Percentiles rank a stretch among this genome's conserved stretches.
Conservation (phyloP, 2,888 invertebrate species). For the Temnothorax ravouxi region DNA sequence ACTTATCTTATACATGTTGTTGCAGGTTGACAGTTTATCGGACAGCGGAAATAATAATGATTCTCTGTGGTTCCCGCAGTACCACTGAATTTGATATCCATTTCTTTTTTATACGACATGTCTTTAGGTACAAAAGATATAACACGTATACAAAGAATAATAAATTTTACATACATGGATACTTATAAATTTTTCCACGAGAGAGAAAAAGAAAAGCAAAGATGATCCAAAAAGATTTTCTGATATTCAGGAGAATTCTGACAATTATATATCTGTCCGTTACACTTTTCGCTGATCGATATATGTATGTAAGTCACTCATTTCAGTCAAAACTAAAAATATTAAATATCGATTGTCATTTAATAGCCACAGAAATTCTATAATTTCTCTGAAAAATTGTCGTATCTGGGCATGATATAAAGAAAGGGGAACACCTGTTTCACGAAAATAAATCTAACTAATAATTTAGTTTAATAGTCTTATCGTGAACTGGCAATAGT, state of each 20-base stretch:
- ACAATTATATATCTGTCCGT: conserved; percentile 7
- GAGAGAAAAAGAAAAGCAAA: neutral
- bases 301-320: conserved; percentile 22
- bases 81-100: neutral
- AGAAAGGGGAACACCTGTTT: neutral
- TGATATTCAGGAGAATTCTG: neutral
- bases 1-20: conserved; percentile 11
- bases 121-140: neutral
- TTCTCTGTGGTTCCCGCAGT: neutral
- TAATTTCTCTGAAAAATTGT: neutral
- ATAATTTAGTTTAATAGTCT: neutral
- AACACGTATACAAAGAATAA: neutral
- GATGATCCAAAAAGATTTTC: neutral
- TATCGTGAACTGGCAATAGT: neutral
- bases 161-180: neutral
- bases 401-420: neutral
- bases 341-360: conserved; percentile 41
- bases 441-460: neutral
- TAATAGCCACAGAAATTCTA: neutral
- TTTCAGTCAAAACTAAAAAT: conserved; percentile 24
- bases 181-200: conserved; percentile 7
- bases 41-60: conserved; percentile 13
- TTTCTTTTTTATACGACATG: neutral
- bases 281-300: conserved; percentile 3
- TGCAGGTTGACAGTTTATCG: neutral